A percentile compares a stretch with the other conserved stretches of the same genome.
Conservation (phyloP, 2,113 vertebrate genomes). For the Electrona antarctica region DNA sequence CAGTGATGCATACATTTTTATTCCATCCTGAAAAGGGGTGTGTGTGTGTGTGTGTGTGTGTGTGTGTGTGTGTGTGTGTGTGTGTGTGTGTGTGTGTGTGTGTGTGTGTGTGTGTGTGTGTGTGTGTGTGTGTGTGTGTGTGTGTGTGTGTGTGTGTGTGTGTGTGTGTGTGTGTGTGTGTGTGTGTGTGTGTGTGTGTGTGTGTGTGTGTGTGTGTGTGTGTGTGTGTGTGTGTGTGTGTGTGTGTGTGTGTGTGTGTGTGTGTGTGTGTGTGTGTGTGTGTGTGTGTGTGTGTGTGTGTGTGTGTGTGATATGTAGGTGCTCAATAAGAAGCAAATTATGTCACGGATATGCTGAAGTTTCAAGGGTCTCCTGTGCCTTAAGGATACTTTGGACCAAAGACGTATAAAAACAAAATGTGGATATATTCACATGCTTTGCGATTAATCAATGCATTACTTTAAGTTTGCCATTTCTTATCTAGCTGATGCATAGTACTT, state of each 20-base stretch:
- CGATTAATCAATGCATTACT: too few species aligned
- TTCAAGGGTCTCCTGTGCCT: constrained; percentile 12
- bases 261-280: not conserved
- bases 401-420: constrained; percentile 11
- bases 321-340: constrained; percentile 6
- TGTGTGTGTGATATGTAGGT: constrained; percentile 7
- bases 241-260: not conserved
- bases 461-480: too few species aligned
- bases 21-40: constrained; percentile 24
- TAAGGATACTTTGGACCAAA: constrained; percentile 63
- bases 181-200: not conserved
- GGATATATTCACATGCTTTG: constrained; percentile 20
- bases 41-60: constrained; percentile 9
- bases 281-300: not conserved
- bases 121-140: too few species aligned
- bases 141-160: not conserved
- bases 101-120: constrained; percentile 4
- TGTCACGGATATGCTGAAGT: not conserved
- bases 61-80: not conserved
- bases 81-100: not conserved
- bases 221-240: not conserved
- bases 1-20: constrained; percentile 6
- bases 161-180: not conserved
- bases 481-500: too few species aligned
- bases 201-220: not conserved